These are phyloP conservation scores for Stratiomys singularior DNA, from an alignment of 2,888 invertebrate species.

Conservation along the genomic window DNA sequence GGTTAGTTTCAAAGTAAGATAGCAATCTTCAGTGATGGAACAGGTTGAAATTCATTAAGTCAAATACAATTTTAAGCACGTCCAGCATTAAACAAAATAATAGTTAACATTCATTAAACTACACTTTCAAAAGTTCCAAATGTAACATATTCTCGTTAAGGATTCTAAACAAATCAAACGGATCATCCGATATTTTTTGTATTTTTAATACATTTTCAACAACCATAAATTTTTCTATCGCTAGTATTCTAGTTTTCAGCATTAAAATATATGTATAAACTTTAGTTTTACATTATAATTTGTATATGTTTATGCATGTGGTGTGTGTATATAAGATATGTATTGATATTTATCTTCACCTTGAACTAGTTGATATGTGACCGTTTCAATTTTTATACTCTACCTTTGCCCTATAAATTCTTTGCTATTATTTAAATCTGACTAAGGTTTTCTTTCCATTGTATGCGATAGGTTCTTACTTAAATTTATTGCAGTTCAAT, in stretches of 20 bases:
- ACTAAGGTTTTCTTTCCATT: background rate
- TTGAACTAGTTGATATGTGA: constrained; percentile 51
- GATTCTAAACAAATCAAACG: no score
- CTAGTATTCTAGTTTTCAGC: constrained; percentile 17
- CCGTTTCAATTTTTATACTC: constrained; percentile 50
- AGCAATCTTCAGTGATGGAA: no score
- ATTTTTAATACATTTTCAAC: constrained; percentile 22
- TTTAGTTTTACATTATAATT: constrained; percentile 49
- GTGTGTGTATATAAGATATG: constrained; percentile 53
- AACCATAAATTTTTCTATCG: constrained; percentile 25
- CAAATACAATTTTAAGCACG: no score
- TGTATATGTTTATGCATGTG: constrained; percentile 57
- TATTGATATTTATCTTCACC: constrained; percentile 43
- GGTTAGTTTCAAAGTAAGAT: no score
- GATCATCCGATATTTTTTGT: background rate
- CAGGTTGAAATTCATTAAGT: no score
- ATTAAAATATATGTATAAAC: background rate
- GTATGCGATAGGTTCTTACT: constrained; percentile 6
- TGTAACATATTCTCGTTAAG: no score
- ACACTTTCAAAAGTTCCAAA: background rate
- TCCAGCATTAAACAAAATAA: no score
- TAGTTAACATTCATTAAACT: background rate
- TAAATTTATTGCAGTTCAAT: constrained; percentile 44
- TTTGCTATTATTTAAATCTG: background rate
- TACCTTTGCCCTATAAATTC: constrained; percentile 21